These are phyloP conservation scores for Orthosia gracilis DNA, from an alignment of 2,888 invertebrate species.

Conservation along the genomic window DNA sequence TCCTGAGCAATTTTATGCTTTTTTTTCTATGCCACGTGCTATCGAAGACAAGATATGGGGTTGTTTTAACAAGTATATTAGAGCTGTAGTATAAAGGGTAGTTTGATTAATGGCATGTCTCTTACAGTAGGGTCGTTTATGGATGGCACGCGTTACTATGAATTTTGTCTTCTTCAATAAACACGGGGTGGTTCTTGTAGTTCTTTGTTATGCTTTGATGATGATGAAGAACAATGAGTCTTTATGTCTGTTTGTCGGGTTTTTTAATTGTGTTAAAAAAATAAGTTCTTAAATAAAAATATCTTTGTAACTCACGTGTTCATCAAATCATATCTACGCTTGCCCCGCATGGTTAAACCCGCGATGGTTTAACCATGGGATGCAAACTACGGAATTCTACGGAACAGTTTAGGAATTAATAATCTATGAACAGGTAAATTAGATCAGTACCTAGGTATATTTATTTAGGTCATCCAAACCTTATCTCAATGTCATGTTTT, in stretches of 20 bases:
- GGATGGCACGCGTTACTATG: conserved; percentile 86
- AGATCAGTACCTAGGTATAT: neutral
- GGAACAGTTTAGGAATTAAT: neutral
- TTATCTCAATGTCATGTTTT: neutral
- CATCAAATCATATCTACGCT: neutral
- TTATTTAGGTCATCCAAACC: conserved; percentile 10
- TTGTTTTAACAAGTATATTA: conserved; percentile 91
- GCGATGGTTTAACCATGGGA: too few species aligned
- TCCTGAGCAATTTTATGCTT: conserved; percentile 81
- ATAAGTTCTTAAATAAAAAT: too few species aligned
- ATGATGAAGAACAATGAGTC: neutral
- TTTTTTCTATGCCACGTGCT: conserved; percentile 81
- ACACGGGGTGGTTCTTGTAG: conserved; percentile 53
- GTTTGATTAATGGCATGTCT: conserved; percentile 90
- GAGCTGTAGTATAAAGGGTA: conserved; percentile 80
- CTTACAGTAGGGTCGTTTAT: conserved; percentile 86
- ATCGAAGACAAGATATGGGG: conserved; percentile 89
- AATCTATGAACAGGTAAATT: conserved; percentile 14
- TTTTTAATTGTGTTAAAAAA: neutral
- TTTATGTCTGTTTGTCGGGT: neutral
- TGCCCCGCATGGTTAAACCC: too few species aligned
- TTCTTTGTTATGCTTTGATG: conserved; percentile 29
- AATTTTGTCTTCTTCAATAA: conserved; percentile 76
- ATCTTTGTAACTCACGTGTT: too few species aligned
- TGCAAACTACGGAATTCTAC: too few species aligned